A percentile compares a stretch with the other conserved stretches of the same genome.
These are phyloP conservation scores for Acropternis orthonyx DNA, from an alignment of 2,797 vertebrate species.

Conservation along the genomic window DNA sequence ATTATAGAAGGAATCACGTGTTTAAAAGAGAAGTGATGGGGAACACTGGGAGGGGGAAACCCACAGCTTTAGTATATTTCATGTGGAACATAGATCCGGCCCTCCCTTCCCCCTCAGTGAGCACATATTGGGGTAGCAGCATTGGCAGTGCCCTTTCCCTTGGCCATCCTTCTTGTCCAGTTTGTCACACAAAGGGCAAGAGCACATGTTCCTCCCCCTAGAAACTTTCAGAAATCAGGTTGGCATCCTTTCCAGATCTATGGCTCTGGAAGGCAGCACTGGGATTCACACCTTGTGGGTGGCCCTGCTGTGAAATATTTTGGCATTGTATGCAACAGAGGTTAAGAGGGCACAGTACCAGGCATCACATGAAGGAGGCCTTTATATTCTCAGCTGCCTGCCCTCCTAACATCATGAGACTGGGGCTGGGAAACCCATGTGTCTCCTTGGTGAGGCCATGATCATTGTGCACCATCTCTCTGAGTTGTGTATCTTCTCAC, in stretches of 20 bases:
- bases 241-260: not conserved
- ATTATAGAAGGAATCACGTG: not conserved
- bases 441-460: not conserved
- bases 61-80: not conserved
- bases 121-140: not conserved
- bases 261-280: not conserved
- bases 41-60: not conserved
- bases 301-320: not conserved
- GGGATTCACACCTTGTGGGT: not conserved
- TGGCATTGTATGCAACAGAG: not conserved
- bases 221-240: not conserved
- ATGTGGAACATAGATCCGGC: not conserved
- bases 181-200: not conserved
- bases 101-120: fast-evolving
- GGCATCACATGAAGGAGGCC: not conserved
- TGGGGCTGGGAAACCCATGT: fast-evolving
- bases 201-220: not conserved
- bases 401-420: fast-evolving
- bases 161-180: fast-evolving
- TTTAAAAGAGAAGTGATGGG: not conserved
- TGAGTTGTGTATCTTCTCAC: not conserved
- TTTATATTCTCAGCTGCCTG: not conserved
- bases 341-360: not conserved
- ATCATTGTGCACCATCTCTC: not conserved
- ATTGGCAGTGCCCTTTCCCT: not conserved